Conservation (phyloP, 2,113 vertebrate species). For the Benitochromis conjunctus region DNA sequence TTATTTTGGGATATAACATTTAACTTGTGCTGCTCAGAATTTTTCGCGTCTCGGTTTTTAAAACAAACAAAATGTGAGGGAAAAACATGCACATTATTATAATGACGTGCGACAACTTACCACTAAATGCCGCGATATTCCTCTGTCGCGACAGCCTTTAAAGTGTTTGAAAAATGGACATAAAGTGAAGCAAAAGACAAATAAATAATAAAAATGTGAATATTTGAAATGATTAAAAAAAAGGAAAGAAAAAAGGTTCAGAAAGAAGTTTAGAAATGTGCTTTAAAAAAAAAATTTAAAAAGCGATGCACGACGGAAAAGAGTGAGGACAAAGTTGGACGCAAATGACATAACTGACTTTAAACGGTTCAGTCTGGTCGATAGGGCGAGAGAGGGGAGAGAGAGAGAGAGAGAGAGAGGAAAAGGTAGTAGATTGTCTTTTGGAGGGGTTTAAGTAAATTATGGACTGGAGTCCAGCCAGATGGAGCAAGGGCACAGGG, state of each 20-base stretch:
- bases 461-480: conserved; percentile 72
- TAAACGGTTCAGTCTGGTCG: not conserved
- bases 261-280: not conserved
- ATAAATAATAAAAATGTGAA: not conserved
- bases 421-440: not conserved
- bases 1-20: not conserved
- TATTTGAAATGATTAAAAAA: not conserved
- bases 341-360: conserved; percentile 27
- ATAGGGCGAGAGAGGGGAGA: not conserved
- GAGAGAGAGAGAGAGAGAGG: not conserved
- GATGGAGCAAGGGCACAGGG: conserved; percentile 37
- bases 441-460: conserved; percentile 61
- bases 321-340: not conserved
- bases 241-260: not conserved
- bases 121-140: not conserved
- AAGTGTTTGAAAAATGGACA: not conserved
- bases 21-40: not conserved
- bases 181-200: not conserved
- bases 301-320: not conserved
- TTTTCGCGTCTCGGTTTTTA: not conserved
- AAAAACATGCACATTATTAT: not conserved
- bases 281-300: too few relatives aligned
- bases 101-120: conserved; percentile 7
- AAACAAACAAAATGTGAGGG: not conserved
- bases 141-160: not conserved